Base-by-base conservation (phyloP, 2,888 invertebrate genomes). In the Aphelenchoides bicaudatus region DNA sequence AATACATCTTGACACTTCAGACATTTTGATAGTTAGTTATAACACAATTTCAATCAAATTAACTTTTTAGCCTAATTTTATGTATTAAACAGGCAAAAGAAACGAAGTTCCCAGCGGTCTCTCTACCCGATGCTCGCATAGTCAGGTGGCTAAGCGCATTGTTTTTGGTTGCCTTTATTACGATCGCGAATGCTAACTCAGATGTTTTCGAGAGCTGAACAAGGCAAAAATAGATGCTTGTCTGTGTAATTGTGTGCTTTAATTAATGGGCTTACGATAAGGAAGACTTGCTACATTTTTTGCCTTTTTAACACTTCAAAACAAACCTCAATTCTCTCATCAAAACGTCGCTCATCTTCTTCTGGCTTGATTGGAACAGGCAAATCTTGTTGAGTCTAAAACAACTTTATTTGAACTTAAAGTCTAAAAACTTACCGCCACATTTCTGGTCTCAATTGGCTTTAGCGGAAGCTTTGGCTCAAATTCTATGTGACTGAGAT, bases 291-390 rank as follows among this genome's bases (percentile, higher is more conserved):
- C 21, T 5, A 39, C n/a, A 13, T 6, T n/a, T 39, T 38, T 19
- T 50, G 5, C 4, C 8, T 6, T 2, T 25, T 23, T 5, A 2
- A 1, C 19, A 51, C 1, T 1, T 19, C 1, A 19, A 51, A 46
- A 10, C 50, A 4, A 1, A 51, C 51, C 39, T 51, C 51, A 2
- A 51, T 39, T 25, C 19, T 19, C 50, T 51, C 51, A 6, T 46
- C 39, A 8, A 52, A 39, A 23, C 6, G 10, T 21, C 5, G 25
- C 16, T 46, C 34, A 13, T 52, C 52, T 25, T 43, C 39, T 23
- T 46, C 52, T 25, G 8, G 5, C 5, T 3, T 6, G 5, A 10
- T 2, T 21, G 13, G 6, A 13, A 27, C 25, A 37, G 39, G 21
- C 43, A 46, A 19, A n/a, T n/a, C n/a, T n/a, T n/a, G n/a, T n/a